Base-by-base conservation (phyloP, 2,797 vertebrate species). In the Liparis tanakae region DNA sequence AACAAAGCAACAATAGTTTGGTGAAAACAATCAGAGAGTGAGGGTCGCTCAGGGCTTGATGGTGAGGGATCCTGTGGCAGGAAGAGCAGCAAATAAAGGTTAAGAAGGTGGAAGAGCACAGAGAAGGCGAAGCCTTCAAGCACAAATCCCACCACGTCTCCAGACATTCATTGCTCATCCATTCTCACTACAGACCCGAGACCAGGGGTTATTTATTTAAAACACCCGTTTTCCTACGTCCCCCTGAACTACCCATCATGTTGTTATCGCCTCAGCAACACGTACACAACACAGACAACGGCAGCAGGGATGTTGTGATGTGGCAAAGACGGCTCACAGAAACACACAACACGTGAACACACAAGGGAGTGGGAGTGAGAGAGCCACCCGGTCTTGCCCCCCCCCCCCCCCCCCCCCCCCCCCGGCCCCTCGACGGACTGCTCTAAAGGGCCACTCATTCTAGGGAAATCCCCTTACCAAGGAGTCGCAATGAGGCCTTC, bases 401-500 rank as follows among this genome's bases (percentile, higher is more conserved):
- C 53, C 59, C 50, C 17, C 76, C 63, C 83, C 61, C 74, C n/a
- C 4, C 25, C 18, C 34, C 53, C 59, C 50, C 17, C 76, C 63
- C 83, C 61, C 74, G 54, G 55, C 66, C 51, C 63, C 34, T 15
- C 13, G 48, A 25, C 59, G 80, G 70, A 36, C 63, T 14, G 34
- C 1, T 13, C 20, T 3, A 10, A 20, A 17, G 3, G n/a, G 1
- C 50, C 14, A n/a, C 25, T 57, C 13, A 48, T 56, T 58, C 20
- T 44, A 17, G 46, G 36, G 4, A n/a, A 69, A 55, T 82, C 76
- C 87, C 80, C 86, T 88, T 88, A 90, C 89, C 90, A 62, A 90
- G 70, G 69, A 78, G 75, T 72, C 18, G 56, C 65, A 90, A 70
- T 1, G 74, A 79, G 39, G 80, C 55, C 62, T 78, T 81, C 75